phyloP scores from a whole-genome alignment of 2,113 vertebrate genomes.

The Heterotilapia buettikoferi region DNA sequence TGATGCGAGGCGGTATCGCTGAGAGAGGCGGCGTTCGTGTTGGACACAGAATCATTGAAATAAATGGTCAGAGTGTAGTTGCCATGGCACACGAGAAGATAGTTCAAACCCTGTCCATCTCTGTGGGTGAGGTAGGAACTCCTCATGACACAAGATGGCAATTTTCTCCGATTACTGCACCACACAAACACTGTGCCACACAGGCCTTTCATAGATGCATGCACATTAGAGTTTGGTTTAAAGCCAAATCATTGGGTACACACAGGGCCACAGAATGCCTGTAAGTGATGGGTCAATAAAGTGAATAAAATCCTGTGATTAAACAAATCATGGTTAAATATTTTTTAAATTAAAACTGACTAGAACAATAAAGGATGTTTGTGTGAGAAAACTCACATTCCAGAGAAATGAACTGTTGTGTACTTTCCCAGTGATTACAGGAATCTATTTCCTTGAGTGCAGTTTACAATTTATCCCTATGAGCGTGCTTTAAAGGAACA shows the following conservation, averaged over 20 bases:
- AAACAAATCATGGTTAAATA: not conserved
- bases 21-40: slow-evolving; percentile 95
- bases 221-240: not conserved
- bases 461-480: not conserved
- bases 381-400: not conserved
- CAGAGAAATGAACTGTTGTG: not conserved
- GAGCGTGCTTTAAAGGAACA: not conserved
- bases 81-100: slow-evolving; percentile 98
- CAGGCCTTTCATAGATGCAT: not conserved
- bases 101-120: slow-evolving; percentile 93
- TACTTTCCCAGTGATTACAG: not conserved
- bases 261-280: not conserved
- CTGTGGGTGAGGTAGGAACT: slow-evolving; percentile 89
- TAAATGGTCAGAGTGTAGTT: slow-evolving; percentile 97
- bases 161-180: slow-evolving; percentile 15
- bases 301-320: not conserved
- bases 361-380: not conserved
- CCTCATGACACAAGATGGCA: slow-evolving; percentile 4
- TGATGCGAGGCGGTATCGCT: slow-evolving; percentile 96
- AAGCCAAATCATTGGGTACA: not conserved
- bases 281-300: not conserved
- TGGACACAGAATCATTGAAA: slow-evolving; percentile 96
- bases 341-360: not conserved
- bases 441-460: not conserved
- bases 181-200: not conserved